A percentile compares a stretch with the other conserved stretches of the same genome.
Evolutionary conservation across 2,113 vertebrate species (phyloP).

Genomic region (Vulpes ferrilata): DNA sequence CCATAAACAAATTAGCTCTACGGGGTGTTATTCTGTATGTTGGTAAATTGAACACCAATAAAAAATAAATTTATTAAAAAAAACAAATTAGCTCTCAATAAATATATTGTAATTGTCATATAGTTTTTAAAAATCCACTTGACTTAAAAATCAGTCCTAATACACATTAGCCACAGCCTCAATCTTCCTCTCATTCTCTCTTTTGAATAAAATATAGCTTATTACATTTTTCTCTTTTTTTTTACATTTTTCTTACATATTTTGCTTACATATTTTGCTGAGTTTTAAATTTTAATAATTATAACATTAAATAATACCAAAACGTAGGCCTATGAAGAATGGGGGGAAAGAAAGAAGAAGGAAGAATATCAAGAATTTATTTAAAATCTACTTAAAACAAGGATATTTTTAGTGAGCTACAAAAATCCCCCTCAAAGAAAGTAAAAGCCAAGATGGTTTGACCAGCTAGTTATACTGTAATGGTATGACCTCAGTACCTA

Average conservation of each 20-base stretch:
- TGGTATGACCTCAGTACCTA: not conserved
- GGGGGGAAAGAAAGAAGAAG: not conserved
- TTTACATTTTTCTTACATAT: not conserved
- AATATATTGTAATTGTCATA: not conserved
- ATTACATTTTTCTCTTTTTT: too few species aligned
- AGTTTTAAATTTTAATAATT: not conserved
- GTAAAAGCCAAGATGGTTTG: not conserved
- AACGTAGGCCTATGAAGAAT: not conserved
- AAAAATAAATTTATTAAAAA: too few species aligned
- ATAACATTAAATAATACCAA: not conserved
- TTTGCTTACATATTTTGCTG: not conserved
- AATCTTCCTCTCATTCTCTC: not conserved
- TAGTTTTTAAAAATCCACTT: not conserved
- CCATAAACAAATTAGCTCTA: not conserved
- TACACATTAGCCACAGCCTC: not conserved
- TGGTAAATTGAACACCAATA: too few species aligned
- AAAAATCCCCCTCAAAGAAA: not conserved
- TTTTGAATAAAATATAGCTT: not conserved
- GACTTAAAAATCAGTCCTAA: not conserved
- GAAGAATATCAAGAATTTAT: not conserved
- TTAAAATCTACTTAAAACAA: not conserved
- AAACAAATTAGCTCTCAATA: not conserved
- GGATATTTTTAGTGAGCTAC: not conserved
- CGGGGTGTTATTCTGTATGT: too few species aligned
- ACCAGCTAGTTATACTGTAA: not conserved